A percentile compares a stretch with the other conserved stretches of the same genome.
phyloP scores from a whole-genome alignment of 2,888 invertebrate species.

The Hipparchia sbordonii region DNA sequence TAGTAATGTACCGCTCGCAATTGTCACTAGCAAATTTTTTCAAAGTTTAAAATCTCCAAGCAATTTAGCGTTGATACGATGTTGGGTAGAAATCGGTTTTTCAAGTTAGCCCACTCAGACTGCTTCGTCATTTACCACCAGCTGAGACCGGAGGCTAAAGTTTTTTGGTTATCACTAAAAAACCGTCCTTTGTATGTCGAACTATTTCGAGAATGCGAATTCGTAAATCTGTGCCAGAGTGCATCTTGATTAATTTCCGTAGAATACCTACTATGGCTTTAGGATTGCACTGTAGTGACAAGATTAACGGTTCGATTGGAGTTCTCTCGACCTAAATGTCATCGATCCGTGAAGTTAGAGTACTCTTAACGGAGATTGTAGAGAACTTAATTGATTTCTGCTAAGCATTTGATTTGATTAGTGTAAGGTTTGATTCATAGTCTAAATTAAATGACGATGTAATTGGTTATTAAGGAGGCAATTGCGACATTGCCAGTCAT shows the following conservation, averaged over 20 bases:
- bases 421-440: not conserved
- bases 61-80: no score
- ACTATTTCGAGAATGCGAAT: not conserved
- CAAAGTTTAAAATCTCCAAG: no score
- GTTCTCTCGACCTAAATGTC: conserved; percentile 59
- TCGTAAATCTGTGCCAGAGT: conserved; percentile 5
- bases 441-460: not conserved
- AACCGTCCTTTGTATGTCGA: not conserved
- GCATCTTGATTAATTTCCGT: conserved; percentile 37
- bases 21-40: no score
- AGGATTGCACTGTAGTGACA: conserved; percentile 37
- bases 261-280: conserved; percentile 28
- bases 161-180: no score
- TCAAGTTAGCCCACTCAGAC: no score
- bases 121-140: no score
- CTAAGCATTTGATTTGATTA: conserved; percentile 2
- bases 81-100: no score
- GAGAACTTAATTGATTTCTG: conserved; percentile 27
- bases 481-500: not conserved
- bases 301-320: conserved; percentile 60
- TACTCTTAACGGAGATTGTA: conserved; percentile 47
- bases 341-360: conserved; percentile 59
- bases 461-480: not conserved
- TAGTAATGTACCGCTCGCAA: no score
- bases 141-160: not conserved